Conservation (phyloP, 30 jellyfish, hydroid and myxozoan species). For the Hydractinia echinata region DNA sequence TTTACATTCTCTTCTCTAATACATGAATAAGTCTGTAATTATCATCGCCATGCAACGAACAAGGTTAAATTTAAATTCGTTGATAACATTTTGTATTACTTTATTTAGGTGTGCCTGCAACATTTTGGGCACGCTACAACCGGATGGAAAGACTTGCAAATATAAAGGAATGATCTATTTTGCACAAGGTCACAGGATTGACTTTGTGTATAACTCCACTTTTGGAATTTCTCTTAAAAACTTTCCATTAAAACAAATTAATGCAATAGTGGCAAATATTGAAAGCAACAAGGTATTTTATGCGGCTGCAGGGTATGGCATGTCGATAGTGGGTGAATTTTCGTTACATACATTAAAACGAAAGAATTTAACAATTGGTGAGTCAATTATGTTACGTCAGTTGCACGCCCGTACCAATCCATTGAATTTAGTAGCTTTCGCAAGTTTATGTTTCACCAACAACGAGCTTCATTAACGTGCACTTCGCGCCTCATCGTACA, state of each 20-base stretch:
- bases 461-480: no score
- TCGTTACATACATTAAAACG: neutral
- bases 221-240: neutral
- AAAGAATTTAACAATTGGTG: neutral
- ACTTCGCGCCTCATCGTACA: no score
- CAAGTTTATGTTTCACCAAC: no score
- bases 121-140: neutral
- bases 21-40: no score
- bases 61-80: no score
- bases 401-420: neutral
- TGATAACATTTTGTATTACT: neutral
- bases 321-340: neutral
- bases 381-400: neutral
- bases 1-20: no score
- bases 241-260: neutral
- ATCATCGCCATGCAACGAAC: no score
- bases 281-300: neutral
- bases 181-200: conserved; percentile 9
- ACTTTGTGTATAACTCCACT: neutral
- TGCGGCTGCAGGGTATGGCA: neutral
- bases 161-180: neutral
- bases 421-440: no score
- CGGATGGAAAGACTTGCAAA: neutral
- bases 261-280: neutral
- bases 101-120: neutral